Base-by-base conservation (phyloP, 2,113 vertebrate species). In the Sigmodon hispidus region DNA sequence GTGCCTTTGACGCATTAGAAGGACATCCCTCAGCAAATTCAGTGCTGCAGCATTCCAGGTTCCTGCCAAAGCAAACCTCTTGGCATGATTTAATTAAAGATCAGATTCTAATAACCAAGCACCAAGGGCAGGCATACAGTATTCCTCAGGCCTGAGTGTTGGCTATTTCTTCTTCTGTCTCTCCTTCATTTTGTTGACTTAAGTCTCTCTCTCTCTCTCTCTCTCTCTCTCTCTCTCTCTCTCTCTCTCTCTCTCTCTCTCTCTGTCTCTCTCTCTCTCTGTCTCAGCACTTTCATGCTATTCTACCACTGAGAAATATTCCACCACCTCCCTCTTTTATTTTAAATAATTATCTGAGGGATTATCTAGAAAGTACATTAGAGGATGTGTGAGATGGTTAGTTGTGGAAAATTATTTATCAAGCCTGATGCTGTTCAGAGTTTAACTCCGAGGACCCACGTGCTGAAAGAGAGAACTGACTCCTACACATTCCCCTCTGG, bases 11-110 rank as follows among this genome's bases (percentile, higher is more conserved):
- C 3, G 24, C 73, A 73, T 92, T 83, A 92, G 92, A 93, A 96
- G 91, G 95, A 91, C 91, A 94, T 94, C 96, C 89, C 91, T 96
- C 93, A 96, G 96, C 94, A 94, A 83, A 97, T 96, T 96, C 57
- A 93, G 87, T 93, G 57, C 93, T 63, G 83, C 77, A 75, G 93
- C 83, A 72, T 96, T 96, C 86, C 70, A 91, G 83, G 86, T 43
- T 52, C 50, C 73, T 96, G 97, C 96, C 94, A 97, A 96, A 92
- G 96, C 94, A 97, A 97, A 95, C 91, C 77, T 97, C 96, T 81
- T 97, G 97, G 96, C 96, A 97, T 22, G 8, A 75, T 90, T 95
- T 97, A 97, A 97, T 97, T 97, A 97, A 96, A 97, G 89, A 97
- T 96, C 91, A 96, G 34, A 93, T 97, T 97, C 89, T 94, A 94